Percentiles rank a stretch among this genome's conserved stretches.
phyloP scores from a whole-genome alignment of 2,113 vertebrate species.

The Hiodon tergisus region DNA sequence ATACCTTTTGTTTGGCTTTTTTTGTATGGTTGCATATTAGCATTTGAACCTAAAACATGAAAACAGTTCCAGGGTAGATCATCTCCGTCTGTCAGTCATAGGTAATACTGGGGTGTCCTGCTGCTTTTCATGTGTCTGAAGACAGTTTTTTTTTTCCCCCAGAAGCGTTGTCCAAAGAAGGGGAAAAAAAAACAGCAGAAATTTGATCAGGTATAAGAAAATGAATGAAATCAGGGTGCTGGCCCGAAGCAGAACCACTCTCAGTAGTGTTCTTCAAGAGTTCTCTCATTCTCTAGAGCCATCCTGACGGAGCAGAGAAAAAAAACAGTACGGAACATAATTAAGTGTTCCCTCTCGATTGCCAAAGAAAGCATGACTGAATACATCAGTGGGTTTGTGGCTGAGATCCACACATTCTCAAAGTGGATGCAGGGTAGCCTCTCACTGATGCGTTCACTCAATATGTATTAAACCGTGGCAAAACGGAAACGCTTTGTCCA shows the following conservation, averaged over 20 bases:
- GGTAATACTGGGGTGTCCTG: constrained; percentile 43
- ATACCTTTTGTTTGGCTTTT: background rate
- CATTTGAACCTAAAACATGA: background rate
- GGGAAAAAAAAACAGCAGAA: constrained; percentile 28
- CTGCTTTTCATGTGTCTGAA: constrained; percentile 28
- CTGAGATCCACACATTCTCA: constrained; percentile 41
- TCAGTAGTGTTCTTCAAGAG: constrained; percentile 47
- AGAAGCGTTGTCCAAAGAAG: constrained; percentile 27
- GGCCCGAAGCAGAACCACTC: constrained; percentile 43
- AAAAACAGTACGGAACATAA: constrained; percentile 37
- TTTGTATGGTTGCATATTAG: too few species aligned
- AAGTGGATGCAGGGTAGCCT: constrained; percentile 33
- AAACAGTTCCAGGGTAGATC: constrained; percentile 35
- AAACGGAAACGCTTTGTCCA: constrained; percentile 30
- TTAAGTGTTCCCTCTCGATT: constrained; percentile 49
- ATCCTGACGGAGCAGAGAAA: constrained; percentile 59
- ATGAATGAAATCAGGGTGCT: constrained; percentile 48
- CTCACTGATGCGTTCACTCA: constrained; percentile 33
- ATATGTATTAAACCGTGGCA: constrained; percentile 14
- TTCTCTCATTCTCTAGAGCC: constrained; percentile 58
- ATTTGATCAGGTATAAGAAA: constrained; percentile 1
- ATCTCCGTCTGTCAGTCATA: constrained; percentile 54
- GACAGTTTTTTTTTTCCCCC: too few species aligned
- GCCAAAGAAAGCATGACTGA: constrained; percentile 49
- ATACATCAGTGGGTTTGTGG: constrained; percentile 47